phyloP scores from a whole-genome alignment of 1,140 invertebrate genomes.

The Oryzaephilus surinamensis region DNA sequence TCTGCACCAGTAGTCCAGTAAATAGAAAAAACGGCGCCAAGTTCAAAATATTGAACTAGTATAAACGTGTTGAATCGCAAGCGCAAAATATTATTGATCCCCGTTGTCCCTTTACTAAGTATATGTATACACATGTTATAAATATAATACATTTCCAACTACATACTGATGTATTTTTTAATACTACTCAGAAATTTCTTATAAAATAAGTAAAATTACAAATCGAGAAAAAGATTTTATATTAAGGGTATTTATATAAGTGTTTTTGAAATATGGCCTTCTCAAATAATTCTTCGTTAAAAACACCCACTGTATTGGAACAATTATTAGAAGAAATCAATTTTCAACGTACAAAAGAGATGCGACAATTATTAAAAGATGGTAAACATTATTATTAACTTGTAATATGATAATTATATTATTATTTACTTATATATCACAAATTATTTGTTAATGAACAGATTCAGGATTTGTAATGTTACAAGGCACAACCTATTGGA shows the following conservation, averaged over 20 bases:
- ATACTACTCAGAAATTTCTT: neutral
- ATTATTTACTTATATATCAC: neutral
- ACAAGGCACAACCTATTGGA: slow-evolving; percentile 91
- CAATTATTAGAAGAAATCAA: slow-evolving; percentile 82
- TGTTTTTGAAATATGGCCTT: slow-evolving; percentile 42
- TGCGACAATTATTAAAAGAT: slow-evolving; percentile 75
- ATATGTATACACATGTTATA: neutral
- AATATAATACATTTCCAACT: slow-evolving; percentile 5
- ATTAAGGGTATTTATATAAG: slow-evolving; percentile 8
- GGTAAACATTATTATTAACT: slow-evolving; percentile 39
- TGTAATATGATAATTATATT: neutral
- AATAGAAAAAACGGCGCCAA: too few species aligned
- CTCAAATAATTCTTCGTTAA: slow-evolving; percentile 45
- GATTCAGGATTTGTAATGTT: slow-evolving; percentile 83
- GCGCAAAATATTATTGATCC: slow-evolving; percentile 7
- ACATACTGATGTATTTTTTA: neutral
- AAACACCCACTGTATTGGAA: slow-evolving; percentile 65
- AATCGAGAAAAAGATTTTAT: too few species aligned
- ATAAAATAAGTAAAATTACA: neutral
- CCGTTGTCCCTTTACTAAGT: slow-evolving; percentile 6
- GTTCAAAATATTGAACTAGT: too few species aligned
- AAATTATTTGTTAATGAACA: slow-evolving; percentile 36
- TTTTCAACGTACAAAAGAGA: slow-evolving; percentile 81
- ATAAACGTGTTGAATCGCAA: slow-evolving; percentile 2
- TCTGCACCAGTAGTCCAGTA: too few species aligned